phyloP scores from a whole-genome alignment of 2,797 vertebrate genomes.

The Sebastes vulpes region DNA sequence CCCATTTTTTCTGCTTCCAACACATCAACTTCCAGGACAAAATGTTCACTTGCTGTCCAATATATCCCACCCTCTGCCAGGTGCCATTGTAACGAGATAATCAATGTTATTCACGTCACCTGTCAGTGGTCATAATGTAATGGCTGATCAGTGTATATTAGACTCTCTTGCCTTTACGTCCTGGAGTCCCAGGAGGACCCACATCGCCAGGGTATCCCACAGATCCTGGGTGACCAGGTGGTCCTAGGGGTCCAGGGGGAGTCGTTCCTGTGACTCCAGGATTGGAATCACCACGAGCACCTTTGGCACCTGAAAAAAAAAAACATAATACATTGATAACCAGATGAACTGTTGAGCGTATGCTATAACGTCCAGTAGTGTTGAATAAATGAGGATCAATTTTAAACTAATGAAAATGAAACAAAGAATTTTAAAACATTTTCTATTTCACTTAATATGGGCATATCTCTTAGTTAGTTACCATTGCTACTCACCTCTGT shows the following conservation, averaged over 20 bases:
- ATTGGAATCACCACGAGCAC: constrained; percentile 46
- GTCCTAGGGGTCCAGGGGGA: constrained; percentile 26
- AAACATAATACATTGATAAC: not conserved
- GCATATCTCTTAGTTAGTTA: not conserved
- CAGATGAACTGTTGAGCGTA: not conserved
- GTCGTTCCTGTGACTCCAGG: fast-evolving
- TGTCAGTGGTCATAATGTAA: no score
- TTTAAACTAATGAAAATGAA: not conserved
- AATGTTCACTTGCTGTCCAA: no score
- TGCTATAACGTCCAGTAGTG: not conserved
- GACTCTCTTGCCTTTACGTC: constrained; percentile 60
- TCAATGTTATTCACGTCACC: no score
- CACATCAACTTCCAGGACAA: no score
- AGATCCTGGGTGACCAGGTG: constrained; percentile 35
- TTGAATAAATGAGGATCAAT: not conserved
- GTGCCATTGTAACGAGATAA: no score
- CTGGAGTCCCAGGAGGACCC: constrained; percentile 62
- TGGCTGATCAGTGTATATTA: not conserved
- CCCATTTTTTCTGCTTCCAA: no score
- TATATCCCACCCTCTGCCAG: no score
- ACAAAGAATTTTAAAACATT: not conserved
- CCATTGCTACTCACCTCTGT: constrained; percentile 33
- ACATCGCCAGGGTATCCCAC: constrained; percentile 38
- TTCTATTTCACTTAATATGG: not conserved
- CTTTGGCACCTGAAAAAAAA: constrained; percentile 59